phyloP scores from a whole-genome alignment of 2,888 invertebrate genomes.

The Aleiodes leptofemur region DNA sequence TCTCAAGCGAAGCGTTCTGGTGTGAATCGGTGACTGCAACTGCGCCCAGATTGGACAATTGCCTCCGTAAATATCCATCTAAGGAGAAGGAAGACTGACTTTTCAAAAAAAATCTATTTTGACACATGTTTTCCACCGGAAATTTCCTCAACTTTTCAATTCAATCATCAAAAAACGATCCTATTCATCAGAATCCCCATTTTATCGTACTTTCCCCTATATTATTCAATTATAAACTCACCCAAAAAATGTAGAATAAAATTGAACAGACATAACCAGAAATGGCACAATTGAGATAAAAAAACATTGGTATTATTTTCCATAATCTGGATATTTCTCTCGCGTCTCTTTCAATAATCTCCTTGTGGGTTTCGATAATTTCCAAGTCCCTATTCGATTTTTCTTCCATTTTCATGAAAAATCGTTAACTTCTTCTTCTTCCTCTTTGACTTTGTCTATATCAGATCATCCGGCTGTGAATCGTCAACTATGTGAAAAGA shows the following conservation, averaged over 20 bases:
- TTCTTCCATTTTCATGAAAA: not conserved
- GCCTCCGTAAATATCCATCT: constrained; percentile 59
- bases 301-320: constrained; percentile 58
- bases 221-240: constrained; percentile 53
- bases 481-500: too few relatives aligned
- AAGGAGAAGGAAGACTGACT: constrained; percentile 14
- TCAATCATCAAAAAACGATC: too few relatives aligned
- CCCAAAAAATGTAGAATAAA: constrained; percentile 64
- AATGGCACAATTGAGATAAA: constrained; percentile 56
- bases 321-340: constrained; percentile 60
- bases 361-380: constrained; percentile 59
- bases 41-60: constrained; percentile 63
- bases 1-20: constrained; percentile 6
- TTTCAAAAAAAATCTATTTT: constrained; percentile 18
- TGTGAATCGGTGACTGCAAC: constrained; percentile 36
- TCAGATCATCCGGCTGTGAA: too few relatives aligned
- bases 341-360: constrained; percentile 60
- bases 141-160: too few relatives aligned
- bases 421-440: too few relatives aligned
- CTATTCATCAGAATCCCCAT: too few relatives aligned
- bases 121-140: too few relatives aligned
- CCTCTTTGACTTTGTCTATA: too few relatives aligned
- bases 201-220: too few relatives aligned
- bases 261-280: constrained; percentile 61
- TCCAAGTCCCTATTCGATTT: constrained; percentile 43